Evolutionary conservation across 1,140 invertebrate species (phyloP).

Genomic region (Drosophila sucinea): DNA sequence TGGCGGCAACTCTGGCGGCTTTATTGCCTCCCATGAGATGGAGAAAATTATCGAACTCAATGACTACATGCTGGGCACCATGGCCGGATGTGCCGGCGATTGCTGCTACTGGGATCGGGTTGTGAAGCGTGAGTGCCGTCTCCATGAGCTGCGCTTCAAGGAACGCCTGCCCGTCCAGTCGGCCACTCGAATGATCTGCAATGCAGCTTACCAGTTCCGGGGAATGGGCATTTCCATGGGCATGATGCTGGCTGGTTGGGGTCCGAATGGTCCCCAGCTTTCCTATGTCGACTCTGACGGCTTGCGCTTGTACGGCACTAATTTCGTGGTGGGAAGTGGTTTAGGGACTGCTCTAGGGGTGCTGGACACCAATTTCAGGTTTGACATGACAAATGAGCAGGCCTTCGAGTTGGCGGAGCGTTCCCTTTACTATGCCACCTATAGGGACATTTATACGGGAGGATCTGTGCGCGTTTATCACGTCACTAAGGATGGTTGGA

Average conservation of each 20-base stretch:
- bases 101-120: slow-evolving; percentile 99
- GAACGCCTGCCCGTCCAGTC: slow-evolving; percentile 93
- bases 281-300: slow-evolving; percentile 99
- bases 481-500: neutral
- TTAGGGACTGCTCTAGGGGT: slow-evolving; percentile 97
- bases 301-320: slow-evolving; percentile 92
- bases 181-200: slow-evolving; percentile 97
- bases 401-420: slow-evolving; percentile 95
- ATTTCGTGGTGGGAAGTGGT: slow-evolving; percentile 98
- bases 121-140: slow-evolving; percentile 94
- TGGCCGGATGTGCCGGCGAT: slow-evolving; percentile 93
- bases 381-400: slow-evolving; percentile 94
- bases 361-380: slow-evolving; percentile 92
- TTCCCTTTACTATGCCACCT: slow-evolving; percentile 98
- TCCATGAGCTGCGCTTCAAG: slow-evolving; percentile 96
- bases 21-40: slow-evolving; percentile 95
- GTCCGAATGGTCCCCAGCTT: slow-evolving; percentile 96
- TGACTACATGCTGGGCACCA: slow-evolving; percentile 87
- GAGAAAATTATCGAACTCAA: slow-evolving; percentile 99
- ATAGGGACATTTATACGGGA: slow-evolving; percentile 84
- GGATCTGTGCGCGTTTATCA: slow-evolving; percentile 17
- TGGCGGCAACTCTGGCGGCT: slow-evolving; percentile 95
- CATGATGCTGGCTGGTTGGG: slow-evolving; percentile 98
- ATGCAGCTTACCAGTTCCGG: slow-evolving; percentile 98
- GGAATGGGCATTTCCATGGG: slow-evolving; percentile 93